Conservation (phyloP, 2,888 invertebrate species). For the Tipula unca region DNA sequence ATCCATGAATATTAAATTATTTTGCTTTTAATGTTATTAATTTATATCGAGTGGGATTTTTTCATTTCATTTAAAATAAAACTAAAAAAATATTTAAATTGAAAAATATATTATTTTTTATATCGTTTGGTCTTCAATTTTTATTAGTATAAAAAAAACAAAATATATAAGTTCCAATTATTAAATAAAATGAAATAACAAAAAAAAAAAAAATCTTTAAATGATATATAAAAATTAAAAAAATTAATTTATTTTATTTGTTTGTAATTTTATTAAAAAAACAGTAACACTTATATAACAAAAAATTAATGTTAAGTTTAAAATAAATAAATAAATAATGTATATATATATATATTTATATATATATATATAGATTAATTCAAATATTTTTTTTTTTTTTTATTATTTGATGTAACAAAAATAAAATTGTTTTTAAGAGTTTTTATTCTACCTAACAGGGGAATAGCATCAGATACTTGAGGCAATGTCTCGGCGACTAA, state of each 20-base stretch:
- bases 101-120: constrained; percentile 15
- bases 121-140: neutral
- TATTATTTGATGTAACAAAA: constrained; percentile 20
- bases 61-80: constrained; percentile 15
- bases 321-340: constrained; percentile 24
- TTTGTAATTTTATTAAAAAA: neutral
- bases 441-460: constrained; percentile 83
- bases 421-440: constrained; percentile 17
- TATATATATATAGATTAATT: constrained; percentile 26
- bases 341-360: neutral
- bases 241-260: constrained; percentile 1
- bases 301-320: constrained; percentile 19
- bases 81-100: constrained; percentile 17
- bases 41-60: neutral
- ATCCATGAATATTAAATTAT: neutral
- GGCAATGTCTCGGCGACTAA: constrained; percentile 99
- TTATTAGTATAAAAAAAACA: neutral
- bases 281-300: neutral
- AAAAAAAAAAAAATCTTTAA: neutral
- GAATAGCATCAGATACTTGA: constrained; percentile 99
- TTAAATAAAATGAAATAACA: constrained; percentile 16
- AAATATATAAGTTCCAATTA: constrained; percentile 3
- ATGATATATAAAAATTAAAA: constrained; percentile 14
- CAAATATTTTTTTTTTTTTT: constrained; percentile 23
- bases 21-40: neutral